These are phyloP conservation scores for Galerucella nymphaeae DNA, from an alignment of 2,888 invertebrate genomes.

Conservation along the genomic window DNA sequence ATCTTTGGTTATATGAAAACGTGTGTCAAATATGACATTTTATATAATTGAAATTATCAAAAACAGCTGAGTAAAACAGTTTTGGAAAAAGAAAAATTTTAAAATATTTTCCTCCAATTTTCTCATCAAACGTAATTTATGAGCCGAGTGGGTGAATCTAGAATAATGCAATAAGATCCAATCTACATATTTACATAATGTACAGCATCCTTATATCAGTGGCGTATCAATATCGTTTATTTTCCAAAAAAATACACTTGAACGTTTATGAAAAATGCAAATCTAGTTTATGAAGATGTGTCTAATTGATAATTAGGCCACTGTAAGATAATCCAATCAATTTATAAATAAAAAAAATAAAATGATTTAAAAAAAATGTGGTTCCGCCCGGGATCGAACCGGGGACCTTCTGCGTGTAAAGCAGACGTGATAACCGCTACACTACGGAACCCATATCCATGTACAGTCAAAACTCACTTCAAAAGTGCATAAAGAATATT, in stretches of 20 bases:
- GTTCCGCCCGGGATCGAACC: constrained; percentile 64
- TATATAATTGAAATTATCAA: too few relatives aligned
- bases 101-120: not conserved
- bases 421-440: constrained; percentile 64
- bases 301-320: not conserved
- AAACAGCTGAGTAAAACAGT: too few relatives aligned
- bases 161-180: not conserved
- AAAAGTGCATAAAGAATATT: too few relatives aligned
- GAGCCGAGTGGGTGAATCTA: not conserved
- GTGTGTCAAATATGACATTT: too few relatives aligned
- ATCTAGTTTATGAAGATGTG: not conserved
- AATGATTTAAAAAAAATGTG: too few relatives aligned
- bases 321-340: not conserved
- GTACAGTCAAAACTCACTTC: not conserved
- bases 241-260: too few relatives aligned
- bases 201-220: not conserved
- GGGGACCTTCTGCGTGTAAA: constrained; percentile 64
- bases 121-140: not conserved
- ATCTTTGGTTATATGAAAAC: too few relatives aligned
- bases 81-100: not conserved
- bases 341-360: too few relatives aligned
- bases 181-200: constrained; percentile 1
- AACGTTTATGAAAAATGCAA: not conserved
- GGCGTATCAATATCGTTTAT: not conserved
- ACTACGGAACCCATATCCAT: constrained; percentile 58